Base-by-base conservation (phyloP, 2,797 vertebrate genomes). In the Brachymystax lenok region DNA sequence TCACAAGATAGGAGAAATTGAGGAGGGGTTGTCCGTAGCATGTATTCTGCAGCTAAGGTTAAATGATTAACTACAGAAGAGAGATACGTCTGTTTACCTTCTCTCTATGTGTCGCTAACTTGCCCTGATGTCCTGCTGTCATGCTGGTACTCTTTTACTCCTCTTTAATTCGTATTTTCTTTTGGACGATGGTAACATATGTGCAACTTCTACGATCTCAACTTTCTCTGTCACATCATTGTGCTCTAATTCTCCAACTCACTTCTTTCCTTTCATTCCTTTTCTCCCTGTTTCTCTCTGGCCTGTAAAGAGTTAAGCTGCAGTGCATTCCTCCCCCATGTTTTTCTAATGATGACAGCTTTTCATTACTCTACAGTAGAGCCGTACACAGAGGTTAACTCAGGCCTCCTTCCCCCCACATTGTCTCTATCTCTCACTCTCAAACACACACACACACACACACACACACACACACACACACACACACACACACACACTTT, bases 301-400 rank as follows among this genome's bases (percentile, higher is more conserved):
- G 51, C 33, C 33, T 79, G 5, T 50, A 51, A 69, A 63, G 63
- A 67, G 72, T 83, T 84, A 67, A 84, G 16, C 10, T 76, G 71
- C 71, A 79, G 80, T 21, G 52, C 3, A 17, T 14, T 78, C 70
- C 66, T 40, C 8, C 35, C 78, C n/a, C 40, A 77, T 76, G 28
- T 73, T 61, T 28, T 73, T 71, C n/a, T 67, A 84, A 82, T 73
- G 76, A 82, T 75, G 77, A 79, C 79, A 84, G 75, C 77, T 50
- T 59, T 84, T 86, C 68, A 87, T 85, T 82, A 81, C 61, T 61
- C 35, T 74, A 74, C 82, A 76, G 85, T 75, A 61, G 66, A 80
- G 19, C 50, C 59, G 24, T 50, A 24, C 21, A 71, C 66, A 19
- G 56, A 59, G 56, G 56, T 59, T 59, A 59, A 59, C 56, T 28